Evolutionary conservation across 2,113 vertebrate species (phyloP), one percentile per base, ranked within the genome.

Genomic region (Ammodramus savannarum): DNA sequence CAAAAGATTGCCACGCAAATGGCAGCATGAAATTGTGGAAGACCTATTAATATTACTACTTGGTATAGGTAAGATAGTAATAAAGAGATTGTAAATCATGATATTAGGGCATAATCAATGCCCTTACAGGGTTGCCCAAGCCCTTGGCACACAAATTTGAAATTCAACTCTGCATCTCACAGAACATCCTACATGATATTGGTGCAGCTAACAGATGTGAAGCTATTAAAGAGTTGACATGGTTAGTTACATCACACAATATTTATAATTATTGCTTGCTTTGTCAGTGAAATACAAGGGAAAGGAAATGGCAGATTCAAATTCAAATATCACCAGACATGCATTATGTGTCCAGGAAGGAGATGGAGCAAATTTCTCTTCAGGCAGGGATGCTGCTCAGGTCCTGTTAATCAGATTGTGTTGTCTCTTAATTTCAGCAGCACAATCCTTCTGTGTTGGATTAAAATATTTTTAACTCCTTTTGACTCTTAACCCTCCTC

Each of bases 281-380:
- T 23, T 86, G 31, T 29, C 29, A 66, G 6, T 57, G 29, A 78
- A 90, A 27, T 68, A 82, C 32, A 57, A 59, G n/a, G 52, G 31
- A 92, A n/a, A 85, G 29, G 55, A 96, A 94, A 93, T 43, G 54
- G 86, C 32, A 90, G 83, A 91, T 86, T 73, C 17, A 63, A 88
- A 92, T 83, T 86, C 57, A 88, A 84, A 92, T 89, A 65, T 78
- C 36, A 92, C 27, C 57, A 96, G 68, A 61, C 32, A 0, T 58
- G 39, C n/a, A 67, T 83, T 57, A 34, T 1, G 1, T 43, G 22
- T 41, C 61, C 74, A 52, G 31, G 57, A 90, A 81, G 73, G 48
- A 84, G 68, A 67, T 0, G 68, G 54, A 91, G 26, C 2, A 5
- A 92, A 84, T 78, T 93, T 22, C 48, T 39, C 76, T 89, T 63